These are phyloP conservation scores for Nudaria mundana DNA, from an alignment of 2,888 invertebrate species.

Conservation along the genomic window DNA sequence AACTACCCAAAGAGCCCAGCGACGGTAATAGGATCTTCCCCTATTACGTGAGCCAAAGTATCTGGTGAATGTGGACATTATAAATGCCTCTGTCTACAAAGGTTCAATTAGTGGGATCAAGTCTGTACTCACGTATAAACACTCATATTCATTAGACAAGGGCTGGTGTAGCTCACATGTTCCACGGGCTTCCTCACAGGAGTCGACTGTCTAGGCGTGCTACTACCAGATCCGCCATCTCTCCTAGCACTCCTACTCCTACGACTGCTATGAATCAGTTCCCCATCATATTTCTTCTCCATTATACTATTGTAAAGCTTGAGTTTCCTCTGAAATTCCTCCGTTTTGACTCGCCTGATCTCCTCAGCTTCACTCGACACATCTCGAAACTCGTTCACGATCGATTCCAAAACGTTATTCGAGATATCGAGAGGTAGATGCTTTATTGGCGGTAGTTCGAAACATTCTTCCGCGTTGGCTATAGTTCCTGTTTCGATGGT, in stretches of 20 bases:
- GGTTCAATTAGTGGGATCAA: too few relatives aligned
- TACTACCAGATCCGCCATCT: slow-evolving; percentile 47
- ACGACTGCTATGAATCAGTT: slow-evolving; percentile 82
- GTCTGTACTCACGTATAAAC: slow-evolving; percentile 52
- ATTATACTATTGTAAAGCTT: slow-evolving; percentile 87
- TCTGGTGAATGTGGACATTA: too few relatives aligned
- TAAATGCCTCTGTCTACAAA: too few relatives aligned
- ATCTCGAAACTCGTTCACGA: slow-evolving; percentile 66
- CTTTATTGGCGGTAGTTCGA: slow-evolving; percentile 84
- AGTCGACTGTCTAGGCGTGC: slow-evolving; percentile 50
- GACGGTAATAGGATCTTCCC: too few relatives aligned
- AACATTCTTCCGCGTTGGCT: slow-evolving; percentile 86
- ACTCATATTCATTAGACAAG: slow-evolving; percentile 61
- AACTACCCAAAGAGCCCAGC: too few relatives aligned
- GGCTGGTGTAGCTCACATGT: slow-evolving; percentile 52
- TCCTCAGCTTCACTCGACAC: slow-evolving; percentile 59
- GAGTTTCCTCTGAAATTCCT: slow-evolving; percentile 74
- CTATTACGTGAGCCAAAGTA: too few relatives aligned
- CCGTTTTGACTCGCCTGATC: slow-evolving; percentile 48
- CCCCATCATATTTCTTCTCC: slow-evolving; percentile 86
- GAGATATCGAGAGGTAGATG: slow-evolving; percentile 70
- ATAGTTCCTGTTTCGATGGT: slow-evolving; percentile 55
- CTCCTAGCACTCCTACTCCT: slow-evolving; percentile 61
- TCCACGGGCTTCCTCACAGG: slow-evolving; percentile 42
- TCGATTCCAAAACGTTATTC: slow-evolving; percentile 64